Conservation (phyloP, 2,888 invertebrate genomes). For the Pecten maximus region DNA sequence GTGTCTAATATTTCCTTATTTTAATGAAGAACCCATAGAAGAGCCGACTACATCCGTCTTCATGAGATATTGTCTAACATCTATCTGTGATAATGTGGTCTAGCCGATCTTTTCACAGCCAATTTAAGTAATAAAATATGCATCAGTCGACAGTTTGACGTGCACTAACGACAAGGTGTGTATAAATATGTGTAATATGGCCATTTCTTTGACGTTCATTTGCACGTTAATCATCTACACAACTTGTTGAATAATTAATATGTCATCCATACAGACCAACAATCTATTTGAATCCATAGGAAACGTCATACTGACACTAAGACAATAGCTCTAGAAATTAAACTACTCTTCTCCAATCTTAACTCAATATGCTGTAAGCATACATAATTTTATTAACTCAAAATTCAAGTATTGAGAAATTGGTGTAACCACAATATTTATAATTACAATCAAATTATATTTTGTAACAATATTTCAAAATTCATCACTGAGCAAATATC, state of each 20-base stretch:
- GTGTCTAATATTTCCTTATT: neutral
- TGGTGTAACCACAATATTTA: too few species aligned
- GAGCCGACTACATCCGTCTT: neutral
- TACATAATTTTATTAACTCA: too few species aligned
- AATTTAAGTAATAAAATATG: neutral
- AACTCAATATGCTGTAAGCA: too few species aligned
- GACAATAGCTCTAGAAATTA: too few species aligned
- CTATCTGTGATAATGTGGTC: neutral
- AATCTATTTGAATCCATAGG: neutral
- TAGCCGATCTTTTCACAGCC: neutral
- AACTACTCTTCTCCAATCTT: too few species aligned
- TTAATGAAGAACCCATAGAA: neutral
- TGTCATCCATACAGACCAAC: neutral
- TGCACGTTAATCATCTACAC: constrained; percentile 27
- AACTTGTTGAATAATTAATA: constrained; percentile 1
- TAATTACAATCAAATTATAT: too few species aligned
- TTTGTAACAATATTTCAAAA: too few species aligned
- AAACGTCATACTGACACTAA: too few species aligned
- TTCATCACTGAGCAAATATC: too few species aligned
- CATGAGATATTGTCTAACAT: neutral
- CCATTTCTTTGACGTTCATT: constrained; percentile 3
- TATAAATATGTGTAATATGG: constrained; percentile 14
- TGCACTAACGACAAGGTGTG: neutral
- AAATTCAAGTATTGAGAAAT: too few species aligned
- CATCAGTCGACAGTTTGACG: neutral